A percentile compares a stretch with the other conserved stretches of the same genome.
Conservation (phyloP, 2,888 invertebrate genomes). For the Trichopria drosophilae region DNA sequence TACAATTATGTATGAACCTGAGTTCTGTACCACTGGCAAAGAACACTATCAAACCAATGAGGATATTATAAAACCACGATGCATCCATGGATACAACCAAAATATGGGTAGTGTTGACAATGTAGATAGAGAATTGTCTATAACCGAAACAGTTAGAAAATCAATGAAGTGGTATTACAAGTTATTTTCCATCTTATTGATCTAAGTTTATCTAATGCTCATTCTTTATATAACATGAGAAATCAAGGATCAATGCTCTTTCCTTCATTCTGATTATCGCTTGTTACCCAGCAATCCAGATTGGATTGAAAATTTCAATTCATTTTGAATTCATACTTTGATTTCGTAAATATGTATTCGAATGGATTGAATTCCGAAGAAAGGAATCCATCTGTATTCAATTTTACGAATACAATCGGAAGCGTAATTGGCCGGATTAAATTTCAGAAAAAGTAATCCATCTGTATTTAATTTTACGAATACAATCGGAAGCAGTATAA, state of each 20-base stretch:
- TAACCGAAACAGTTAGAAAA: conserved; percentile 28
- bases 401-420: too few species aligned
- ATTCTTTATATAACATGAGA: too few species aligned
- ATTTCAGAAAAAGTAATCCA: too few species aligned
- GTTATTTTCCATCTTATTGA: conserved; percentile 24
- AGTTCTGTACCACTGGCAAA: conserved; percentile 26
- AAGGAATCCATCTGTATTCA: too few species aligned
- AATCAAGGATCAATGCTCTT: conserved; percentile 2
- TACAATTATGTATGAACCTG: conserved; percentile 27
- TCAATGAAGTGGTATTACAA: conserved; percentile 33
- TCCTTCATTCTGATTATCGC: conserved; percentile 4
- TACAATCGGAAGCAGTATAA: too few species aligned
- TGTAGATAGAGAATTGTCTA: conserved; percentile 29
- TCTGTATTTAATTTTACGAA: too few species aligned
- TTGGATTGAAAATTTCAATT: too few species aligned
- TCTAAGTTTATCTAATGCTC: conserved; percentile 23
- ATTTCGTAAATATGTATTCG: too few species aligned
- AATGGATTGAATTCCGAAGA: too few species aligned
- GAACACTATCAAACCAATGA: conserved; percentile 21
- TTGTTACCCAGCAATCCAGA: conserved; percentile 1
- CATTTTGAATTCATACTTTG: too few species aligned
- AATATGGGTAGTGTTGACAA: conserved; percentile 34
- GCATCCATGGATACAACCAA: conserved; percentile 24
- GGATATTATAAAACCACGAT: conserved; percentile 28
- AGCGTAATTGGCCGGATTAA: too few species aligned